These are phyloP conservation scores for Platysternon megacephalum DNA, from an alignment of 2,113 vertebrate genomes.

Conservation along the genomic window DNA sequence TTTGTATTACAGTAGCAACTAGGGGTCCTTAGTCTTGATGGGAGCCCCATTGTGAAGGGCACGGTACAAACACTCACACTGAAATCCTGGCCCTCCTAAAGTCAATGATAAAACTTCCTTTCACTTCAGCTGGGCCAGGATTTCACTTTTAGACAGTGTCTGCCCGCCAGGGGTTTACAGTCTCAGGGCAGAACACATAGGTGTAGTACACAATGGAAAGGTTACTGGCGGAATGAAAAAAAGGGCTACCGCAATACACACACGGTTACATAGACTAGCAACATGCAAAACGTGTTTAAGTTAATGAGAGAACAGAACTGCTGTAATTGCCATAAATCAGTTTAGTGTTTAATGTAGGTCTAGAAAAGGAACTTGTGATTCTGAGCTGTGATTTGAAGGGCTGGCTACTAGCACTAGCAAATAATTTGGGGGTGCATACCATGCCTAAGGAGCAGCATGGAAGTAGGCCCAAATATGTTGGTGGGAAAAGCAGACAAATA, in stretches of 20 bases:
- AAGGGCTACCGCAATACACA: neutral
- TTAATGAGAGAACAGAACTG: neutral
- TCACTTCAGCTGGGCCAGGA: neutral
- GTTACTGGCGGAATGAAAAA: neutral
- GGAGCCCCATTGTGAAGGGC: neutral
- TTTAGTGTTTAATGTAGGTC: neutral
- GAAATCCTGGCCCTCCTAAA: neutral
- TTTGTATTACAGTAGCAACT: neutral
- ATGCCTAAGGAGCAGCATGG: accelerated
- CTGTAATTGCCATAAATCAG: neutral
- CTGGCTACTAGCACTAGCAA: neutral
- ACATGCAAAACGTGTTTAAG: neutral
- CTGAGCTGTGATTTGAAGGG: neutral
- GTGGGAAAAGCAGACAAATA: neutral
- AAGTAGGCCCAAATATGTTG: neutral
- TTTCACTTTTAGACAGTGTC: neutral
- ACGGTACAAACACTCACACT: neutral
- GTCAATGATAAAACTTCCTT: neutral
- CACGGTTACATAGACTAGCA: neutral
- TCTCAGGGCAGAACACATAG: neutral
- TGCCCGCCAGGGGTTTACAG: neutral
- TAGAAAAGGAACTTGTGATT: accelerated
- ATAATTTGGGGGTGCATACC: neutral
- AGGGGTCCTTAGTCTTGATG: neutral
- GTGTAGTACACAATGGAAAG: neutral